These are phyloP conservation scores for Catharus fuscescens DNA, from an alignment of 2,113 vertebrate species.

Conservation along the genomic window DNA sequence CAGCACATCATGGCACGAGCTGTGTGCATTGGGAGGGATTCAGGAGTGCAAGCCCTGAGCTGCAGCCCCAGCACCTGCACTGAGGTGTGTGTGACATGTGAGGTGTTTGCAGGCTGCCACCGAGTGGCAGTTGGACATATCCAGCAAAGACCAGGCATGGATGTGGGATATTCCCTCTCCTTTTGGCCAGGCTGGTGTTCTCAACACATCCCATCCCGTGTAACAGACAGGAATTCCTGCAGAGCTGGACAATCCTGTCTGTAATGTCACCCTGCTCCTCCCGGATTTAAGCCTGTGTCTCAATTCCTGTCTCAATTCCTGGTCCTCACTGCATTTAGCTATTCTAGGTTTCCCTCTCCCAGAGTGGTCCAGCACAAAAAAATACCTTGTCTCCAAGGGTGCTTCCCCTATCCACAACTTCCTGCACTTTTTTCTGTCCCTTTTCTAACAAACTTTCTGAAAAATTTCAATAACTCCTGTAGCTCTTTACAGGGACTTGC, in stretches of 20 bases:
- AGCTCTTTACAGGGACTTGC: background rate
- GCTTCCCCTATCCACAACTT: background rate
- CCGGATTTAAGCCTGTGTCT: background rate
- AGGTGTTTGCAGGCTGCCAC: conserved; percentile 45
- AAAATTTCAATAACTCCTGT: background rate
- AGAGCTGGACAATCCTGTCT: background rate
- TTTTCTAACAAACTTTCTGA: background rate
- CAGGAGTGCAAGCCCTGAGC: rapidly evolving
- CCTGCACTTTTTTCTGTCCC: background rate
- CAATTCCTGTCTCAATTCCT: background rate
- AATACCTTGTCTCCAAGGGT: background rate
- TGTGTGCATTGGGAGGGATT: background rate
- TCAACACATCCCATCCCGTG: rapidly evolving
- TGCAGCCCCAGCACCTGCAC: background rate
- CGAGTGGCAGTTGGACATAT: conserved; percentile 15
- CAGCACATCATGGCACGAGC: rapidly evolving
- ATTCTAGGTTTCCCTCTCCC: background rate
- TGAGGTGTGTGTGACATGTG: background rate
- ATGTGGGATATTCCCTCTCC: background rate
- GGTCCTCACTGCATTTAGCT: background rate
- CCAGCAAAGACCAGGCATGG: background rate
- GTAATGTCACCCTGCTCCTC: background rate
- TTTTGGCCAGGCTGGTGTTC: background rate
- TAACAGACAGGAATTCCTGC: background rate
- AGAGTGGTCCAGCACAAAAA: background rate